Conservation (phyloP, 2,797 vertebrate genomes). For the Sarcophilus harrisii region DNA sequence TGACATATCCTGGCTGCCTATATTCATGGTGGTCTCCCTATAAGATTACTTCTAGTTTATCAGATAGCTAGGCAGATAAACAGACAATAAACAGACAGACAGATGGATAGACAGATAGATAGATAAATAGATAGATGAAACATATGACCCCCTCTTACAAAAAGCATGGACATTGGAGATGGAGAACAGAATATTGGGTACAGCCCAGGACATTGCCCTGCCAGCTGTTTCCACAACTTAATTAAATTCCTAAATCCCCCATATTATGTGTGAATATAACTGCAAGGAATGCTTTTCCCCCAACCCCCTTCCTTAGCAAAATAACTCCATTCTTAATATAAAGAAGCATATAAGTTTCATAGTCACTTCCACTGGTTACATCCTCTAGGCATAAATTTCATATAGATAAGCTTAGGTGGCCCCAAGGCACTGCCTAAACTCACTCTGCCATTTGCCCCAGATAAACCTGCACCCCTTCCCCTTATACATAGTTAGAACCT, state of each 20-base stretch:
- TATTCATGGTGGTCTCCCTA: constrained; percentile 15
- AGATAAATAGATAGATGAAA: neutral
- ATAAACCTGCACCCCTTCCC: neutral
- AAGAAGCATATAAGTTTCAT: neutral
- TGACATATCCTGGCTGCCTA: neutral
- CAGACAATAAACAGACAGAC: neutral
- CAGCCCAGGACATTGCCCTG: neutral
- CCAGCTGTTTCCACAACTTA: neutral
- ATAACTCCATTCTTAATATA: neutral
- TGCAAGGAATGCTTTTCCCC: neutral
- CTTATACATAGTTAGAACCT: neutral
- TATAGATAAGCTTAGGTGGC: neutral
- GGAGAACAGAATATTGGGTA: neutral
- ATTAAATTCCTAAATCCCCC: neutral
- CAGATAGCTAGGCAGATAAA: neutral
- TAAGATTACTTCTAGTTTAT: neutral
- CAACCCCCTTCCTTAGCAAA: neutral
- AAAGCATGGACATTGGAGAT: neutral
- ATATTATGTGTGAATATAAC: neutral
- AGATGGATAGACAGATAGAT: too few relatives aligned
- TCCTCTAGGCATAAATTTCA: neutral
- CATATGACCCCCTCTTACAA: neutral
- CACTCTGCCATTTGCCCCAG: neutral
- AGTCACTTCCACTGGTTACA: neutral
- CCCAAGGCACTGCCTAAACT: neutral